Conservation (phyloP, 1,140 invertebrate species). For the Paraescarpia echinospica region DNA sequence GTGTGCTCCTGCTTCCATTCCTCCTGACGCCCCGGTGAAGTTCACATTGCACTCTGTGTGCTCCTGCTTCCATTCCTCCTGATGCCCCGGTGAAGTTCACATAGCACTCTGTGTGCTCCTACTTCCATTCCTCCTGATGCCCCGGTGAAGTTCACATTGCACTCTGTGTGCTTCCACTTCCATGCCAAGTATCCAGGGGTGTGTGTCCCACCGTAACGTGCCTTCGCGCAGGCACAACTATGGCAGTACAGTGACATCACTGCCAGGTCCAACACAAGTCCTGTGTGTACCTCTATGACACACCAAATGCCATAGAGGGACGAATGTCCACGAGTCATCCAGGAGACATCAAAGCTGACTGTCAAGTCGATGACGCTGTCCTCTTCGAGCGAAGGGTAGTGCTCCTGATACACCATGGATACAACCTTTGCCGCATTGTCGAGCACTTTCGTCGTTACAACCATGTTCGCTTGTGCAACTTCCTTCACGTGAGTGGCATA, state of each 20-base stretch:
- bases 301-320: neutral
- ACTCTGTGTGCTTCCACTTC: too few species aligned
- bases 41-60: too few species aligned
- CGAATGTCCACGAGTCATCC: neutral
- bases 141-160: too few species aligned
- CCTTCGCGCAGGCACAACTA: neutral
- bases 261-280: neutral
- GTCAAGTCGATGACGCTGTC: neutral
- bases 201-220: neutral
- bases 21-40: too few species aligned
- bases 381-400: neutral
- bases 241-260: neutral
- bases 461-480: neutral
- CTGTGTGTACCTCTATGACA: slow-evolving; percentile 4
- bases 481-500: neutral
- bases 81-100: too few species aligned
- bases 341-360: neutral
- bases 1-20: too few species aligned
- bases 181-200: neutral
- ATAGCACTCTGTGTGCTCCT: too few species aligned
- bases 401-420: neutral
- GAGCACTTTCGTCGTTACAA: neutral
- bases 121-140: too few species aligned
- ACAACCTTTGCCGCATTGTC: neutral
- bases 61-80: too few species aligned